A percentile compares a stretch with the other conserved stretches of the same genome.
Conservation (phyloP, 2,113 vertebrate species). For the Myiopsitta monachus region DNA sequence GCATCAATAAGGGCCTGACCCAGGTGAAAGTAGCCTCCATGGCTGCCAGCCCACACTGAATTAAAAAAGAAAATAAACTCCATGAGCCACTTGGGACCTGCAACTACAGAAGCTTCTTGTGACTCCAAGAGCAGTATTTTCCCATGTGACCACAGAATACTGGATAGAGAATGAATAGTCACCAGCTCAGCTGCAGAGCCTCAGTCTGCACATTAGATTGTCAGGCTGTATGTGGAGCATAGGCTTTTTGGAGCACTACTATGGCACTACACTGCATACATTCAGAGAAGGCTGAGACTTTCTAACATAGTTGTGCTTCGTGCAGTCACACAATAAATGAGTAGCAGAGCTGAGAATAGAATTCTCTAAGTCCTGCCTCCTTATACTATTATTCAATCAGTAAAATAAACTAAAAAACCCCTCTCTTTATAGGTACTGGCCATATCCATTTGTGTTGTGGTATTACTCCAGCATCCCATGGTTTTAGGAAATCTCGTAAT, state of each 20-base stretch:
- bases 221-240: rapidly evolving
- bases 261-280: not conserved
- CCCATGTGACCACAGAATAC: not conserved
- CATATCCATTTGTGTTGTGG: not conserved
- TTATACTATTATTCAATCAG: not conserved
- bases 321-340: not conserved
- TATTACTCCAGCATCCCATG: not conserved
- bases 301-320: not conserved
- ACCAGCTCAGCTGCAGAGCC: not conserved
- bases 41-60: constrained; percentile 15
- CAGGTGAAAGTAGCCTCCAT: not conserved
- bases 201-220: not conserved
- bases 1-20: not conserved
- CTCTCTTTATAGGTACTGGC: not conserved
- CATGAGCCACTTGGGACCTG: not conserved
- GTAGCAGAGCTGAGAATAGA: not conserved
- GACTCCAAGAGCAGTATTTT: not conserved
- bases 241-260: not conserved
- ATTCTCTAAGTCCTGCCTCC: not conserved
- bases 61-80: constrained; percentile 27
- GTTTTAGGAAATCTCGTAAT: constrained; percentile 26
- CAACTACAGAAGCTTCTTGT: constrained; percentile 8
- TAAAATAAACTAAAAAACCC: not conserved
- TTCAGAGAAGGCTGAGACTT: not conserved
- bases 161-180: not conserved